A percentile compares a stretch with the other conserved stretches of the same genome.
Evolutionary conservation across 2,113 vertebrate genomes (phyloP).

Genomic region (Rhineura floridana): DNA sequence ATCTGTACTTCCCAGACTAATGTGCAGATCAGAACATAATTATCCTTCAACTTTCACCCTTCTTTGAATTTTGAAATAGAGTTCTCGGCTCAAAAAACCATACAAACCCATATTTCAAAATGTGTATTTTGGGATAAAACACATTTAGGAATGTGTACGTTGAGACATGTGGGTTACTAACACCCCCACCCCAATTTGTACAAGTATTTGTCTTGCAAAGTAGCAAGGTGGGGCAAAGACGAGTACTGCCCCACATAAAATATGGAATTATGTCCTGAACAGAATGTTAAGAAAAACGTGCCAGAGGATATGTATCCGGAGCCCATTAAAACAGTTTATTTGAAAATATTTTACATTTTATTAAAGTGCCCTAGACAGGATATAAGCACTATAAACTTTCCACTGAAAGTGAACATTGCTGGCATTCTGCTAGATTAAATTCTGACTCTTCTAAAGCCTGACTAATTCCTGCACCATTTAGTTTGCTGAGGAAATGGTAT

Average conservation of each 20-base stretch:
- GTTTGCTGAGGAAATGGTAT: constrained; percentile 58
- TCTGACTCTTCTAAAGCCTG: constrained; percentile 65
- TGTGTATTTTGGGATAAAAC: no score
- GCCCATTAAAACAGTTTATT: constrained; percentile 75
- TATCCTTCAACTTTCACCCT: no score
- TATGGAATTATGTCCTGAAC: constrained; percentile 50
- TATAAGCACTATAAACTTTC: constrained; percentile 77
- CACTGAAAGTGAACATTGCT: constrained; percentile 70
- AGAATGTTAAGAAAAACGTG: constrained; percentile 61
- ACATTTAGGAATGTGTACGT: no score
- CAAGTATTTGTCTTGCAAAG: constrained; percentile 12
- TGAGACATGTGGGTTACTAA: neutral
- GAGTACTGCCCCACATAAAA: constrained; percentile 48
- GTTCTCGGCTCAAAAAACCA: no score
- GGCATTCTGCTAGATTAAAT: constrained; percentile 68
- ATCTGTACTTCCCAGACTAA: no score
- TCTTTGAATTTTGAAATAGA: no score
- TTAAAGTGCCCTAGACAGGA: constrained; percentile 76
- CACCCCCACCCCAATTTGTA: neutral
- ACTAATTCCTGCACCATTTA: constrained; percentile 60
- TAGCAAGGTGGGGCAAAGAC: constrained; percentile 31
- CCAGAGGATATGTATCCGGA: constrained; percentile 64
- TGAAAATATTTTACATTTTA: constrained; percentile 78
- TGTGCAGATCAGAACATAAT: no score
- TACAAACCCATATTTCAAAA: no score